These are phyloP conservation scores for Cheilosia vernalis DNA, from an alignment of 2,888 invertebrate species.

Conservation along the genomic window DNA sequence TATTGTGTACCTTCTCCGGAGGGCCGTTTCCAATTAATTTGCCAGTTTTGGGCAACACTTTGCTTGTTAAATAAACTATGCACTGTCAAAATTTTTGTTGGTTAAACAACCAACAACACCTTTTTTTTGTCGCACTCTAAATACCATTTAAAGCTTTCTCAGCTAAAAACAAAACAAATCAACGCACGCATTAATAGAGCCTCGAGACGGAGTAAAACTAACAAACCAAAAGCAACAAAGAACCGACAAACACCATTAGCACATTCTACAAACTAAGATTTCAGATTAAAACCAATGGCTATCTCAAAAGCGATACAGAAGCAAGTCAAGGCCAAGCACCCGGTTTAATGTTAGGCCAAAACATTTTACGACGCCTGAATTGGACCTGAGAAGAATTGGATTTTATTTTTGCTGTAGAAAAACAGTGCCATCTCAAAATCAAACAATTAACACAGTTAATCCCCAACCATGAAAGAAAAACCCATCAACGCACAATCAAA, in stretches of 20 bases:
- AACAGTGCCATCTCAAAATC: constrained; percentile 39
- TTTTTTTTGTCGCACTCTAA: too few relatives aligned
- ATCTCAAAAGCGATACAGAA: constrained; percentile 32
- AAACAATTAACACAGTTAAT: constrained; percentile 2
- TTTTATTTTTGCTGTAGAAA: neutral
- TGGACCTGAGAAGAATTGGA: constrained; percentile 30
- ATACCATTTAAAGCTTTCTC: neutral
- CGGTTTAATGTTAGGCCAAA: constrained; percentile 24
- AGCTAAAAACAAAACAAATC: neutral
- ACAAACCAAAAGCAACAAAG: constrained; percentile 4
- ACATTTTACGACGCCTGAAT: constrained; percentile 1
- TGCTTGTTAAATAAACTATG: too few relatives aligned
- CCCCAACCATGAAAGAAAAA: constrained; percentile 31
- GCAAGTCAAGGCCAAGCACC: constrained; percentile 55
- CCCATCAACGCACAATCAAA: neutral
- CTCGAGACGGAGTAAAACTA: neutral
- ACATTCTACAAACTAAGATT: constrained; percentile 12
- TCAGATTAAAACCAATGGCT: neutral
- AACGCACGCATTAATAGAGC: neutral
- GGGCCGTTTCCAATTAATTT: too few relatives aligned
- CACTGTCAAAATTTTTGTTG: too few relatives aligned
- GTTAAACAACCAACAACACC: too few relatives aligned
- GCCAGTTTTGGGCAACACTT: too few relatives aligned
- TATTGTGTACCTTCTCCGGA: too few relatives aligned
- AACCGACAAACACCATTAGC: constrained; percentile 26